Evolutionary conservation across 2,888 invertebrate genomes (phyloP).

Genomic region (Allygus modestus): DNA sequence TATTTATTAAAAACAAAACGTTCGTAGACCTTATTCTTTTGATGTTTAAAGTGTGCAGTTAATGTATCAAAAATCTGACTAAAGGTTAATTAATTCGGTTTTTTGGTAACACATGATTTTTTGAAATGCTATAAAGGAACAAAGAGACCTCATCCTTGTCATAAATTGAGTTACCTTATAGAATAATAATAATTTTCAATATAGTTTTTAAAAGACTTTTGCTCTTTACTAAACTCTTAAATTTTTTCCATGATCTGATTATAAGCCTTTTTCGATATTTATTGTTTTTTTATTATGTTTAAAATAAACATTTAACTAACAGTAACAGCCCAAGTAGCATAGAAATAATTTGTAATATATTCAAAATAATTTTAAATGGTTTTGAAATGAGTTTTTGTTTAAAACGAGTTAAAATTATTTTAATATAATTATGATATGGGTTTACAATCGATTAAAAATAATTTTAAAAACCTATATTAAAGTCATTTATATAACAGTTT

Average conservation of each 20-base stretch:
- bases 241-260: neutral
- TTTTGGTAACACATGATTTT: slow-evolving; percentile 58
- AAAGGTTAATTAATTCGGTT: slow-evolving; percentile 42
- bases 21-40: slow-evolving; percentile 44
- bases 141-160: slow-evolving; percentile 55
- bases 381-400: too few relatives aligned
- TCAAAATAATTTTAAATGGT: too few relatives aligned
- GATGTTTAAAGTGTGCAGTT: slow-evolving; percentile 49
- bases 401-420: too few relatives aligned
- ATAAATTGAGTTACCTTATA: slow-evolving; percentile 31
- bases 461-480: too few relatives aligned
- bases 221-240: neutral
- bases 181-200: neutral
- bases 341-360: too few relatives aligned
- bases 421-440: too few relatives aligned
- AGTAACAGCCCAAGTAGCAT: too few relatives aligned
- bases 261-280: too few relatives aligned
- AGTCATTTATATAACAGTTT: too few relatives aligned
- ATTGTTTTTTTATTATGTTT: too few relatives aligned
- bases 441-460: too few relatives aligned
- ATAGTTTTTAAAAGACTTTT: slow-evolving; percentile 14
- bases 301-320: too few relatives aligned
- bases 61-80: slow-evolving; percentile 20
- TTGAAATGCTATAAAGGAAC: slow-evolving; percentile 57
- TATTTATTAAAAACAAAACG: slow-evolving; percentile 58